Base-by-base conservation (phyloP, 2,797 vertebrate genomes). In the Pelodytes ibericus region DNA sequence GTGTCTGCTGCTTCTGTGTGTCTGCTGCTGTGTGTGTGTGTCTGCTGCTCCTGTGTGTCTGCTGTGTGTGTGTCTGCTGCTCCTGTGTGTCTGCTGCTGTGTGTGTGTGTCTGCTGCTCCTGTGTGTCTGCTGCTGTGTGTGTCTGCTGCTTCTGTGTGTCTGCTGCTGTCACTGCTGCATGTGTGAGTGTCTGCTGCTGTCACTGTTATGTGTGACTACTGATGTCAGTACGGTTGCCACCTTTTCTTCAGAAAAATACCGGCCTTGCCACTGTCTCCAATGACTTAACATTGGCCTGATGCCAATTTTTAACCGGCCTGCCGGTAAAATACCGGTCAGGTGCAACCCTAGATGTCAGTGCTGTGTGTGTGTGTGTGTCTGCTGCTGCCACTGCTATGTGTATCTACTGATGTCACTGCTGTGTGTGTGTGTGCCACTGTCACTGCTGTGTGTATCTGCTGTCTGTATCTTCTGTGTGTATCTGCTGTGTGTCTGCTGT, bases 181-280 rank as follows among this genome's bases (percentile, higher is more conserved):
- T 53, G n/a, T 53, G 20, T 16, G 16, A 8, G 36, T 39, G 33
- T 39, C n/a, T n/a, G n/a, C n/a, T n/a, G n/a, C n/a, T n/a, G n/a
- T n/a, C n/a, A 62, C 29, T 62, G 18, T 15, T 27, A 44, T 67
- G 64, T 51, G 44, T 67, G 27, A 26, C 18, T 44, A 15, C 4
- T 27, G 7, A n/a, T n/a, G n/a, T n/a, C n/a, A n/a, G n/a, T n/a
- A n/a, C n/a, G n/a, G n/a, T n/a, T n/a, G n/a, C n/a, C n/a, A n/a
- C n/a, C n/a, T n/a, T n/a, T n/a, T n/a, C n/a, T n/a, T n/a, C n/a
- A n/a, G n/a, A n/a, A n/a, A n/a, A n/a, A n/a, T n/a, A n/a, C n/a
- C n/a, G n/a, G n/a, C n/a, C n/a, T n/a, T n/a, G n/a, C n/a, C n/a
- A n/a, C n/a, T n/a, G n/a, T n/a, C n/a, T n/a, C n/a, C n/a, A n/a